A percentile compares a stretch with the other conserved stretches of the same genome.
Conservation (phyloP, 2,113 vertebrate genomes). For the Syngnathus floridae region DNA sequence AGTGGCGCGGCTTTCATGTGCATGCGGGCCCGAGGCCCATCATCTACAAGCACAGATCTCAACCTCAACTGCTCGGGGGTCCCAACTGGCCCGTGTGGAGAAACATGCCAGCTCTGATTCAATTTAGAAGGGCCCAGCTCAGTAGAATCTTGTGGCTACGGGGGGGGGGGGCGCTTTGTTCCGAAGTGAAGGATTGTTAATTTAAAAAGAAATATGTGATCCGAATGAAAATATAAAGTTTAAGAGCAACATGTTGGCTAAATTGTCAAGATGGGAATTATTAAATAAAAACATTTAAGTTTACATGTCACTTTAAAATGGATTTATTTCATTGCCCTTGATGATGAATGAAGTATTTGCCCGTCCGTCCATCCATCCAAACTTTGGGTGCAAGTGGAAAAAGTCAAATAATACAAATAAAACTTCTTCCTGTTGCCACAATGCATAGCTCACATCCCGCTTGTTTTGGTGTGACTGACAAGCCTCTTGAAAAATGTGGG, state of each 20-base stretch:
- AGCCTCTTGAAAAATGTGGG: constrained; percentile 35
- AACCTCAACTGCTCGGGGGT: constrained; percentile 16
- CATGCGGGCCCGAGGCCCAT: constrained; percentile 19
- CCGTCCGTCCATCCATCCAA: background rate
- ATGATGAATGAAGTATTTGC: background rate
- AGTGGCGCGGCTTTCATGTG: constrained; percentile 32
- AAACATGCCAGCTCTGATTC: constrained; percentile 9
- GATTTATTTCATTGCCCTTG: too few species aligned
- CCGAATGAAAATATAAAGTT: background rate
- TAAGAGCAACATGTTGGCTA: too few species aligned
- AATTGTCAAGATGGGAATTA: too few species aligned
- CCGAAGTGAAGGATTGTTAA: background rate
- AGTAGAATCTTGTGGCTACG: background rate
- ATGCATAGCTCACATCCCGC: constrained; percentile 1
- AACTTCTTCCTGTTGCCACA: constrained; percentile 2
- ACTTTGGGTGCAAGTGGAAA: too few species aligned
- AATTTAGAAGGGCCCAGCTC: constrained; percentile 21
- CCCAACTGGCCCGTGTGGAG: constrained; percentile 29
- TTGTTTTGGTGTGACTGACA: constrained; percentile 4
- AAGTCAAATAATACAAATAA: too few species aligned
- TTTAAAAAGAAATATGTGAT: background rate
- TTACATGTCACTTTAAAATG: too few species aligned
- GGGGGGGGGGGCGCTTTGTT: background rate
- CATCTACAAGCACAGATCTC: constrained; percentile 24
- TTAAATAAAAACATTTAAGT: too few species aligned